Evolutionary conservation across 2,113 vertebrate species (phyloP), one percentile per base, ranked within the genome.

Genomic region (Aspidoscelis tigris): DNA sequence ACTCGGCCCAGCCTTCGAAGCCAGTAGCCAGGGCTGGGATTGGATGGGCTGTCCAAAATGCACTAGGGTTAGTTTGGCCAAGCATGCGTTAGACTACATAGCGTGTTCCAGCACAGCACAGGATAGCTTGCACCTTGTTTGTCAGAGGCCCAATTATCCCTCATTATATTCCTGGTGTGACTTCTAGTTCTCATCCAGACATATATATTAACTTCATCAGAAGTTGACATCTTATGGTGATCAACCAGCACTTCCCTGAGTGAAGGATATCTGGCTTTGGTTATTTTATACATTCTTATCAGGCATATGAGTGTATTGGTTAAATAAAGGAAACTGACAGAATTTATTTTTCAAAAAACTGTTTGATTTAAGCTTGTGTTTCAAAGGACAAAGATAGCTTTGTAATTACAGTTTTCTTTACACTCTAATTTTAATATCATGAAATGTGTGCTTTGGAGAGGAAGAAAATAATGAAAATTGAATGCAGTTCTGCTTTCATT

Each of bases 371-470:
- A 41, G 24, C 33, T 55, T 80, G 39, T 33, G 61, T 80, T 55
- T 74, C 80, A 87, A 84, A 78, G 80, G 44, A 82, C 44, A 78
- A 53, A 78, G 53, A 41, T 76, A 53, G 1, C 16, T 65, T 87
- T 72, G 22, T 55, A 4, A 11, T 74, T 70, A 83, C 44, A 64
- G 53, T 43, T 84, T 26, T 76, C 5, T 80, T 88, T 87, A 10
- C 0, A 1, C 10, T 14, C 20, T 73, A 16, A n/a, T 75, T 88
- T 89, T 87, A 65, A 81, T 0, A 70, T 82, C 43, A 41, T 41
- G 4, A 0, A 0, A 24, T 64, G 3, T 39, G 1, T 88, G 33
- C 26, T 86, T 89, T 82, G 24, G 76, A 84, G 39, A 61, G 41
- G 39, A 55, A 24, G 65, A 41, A 26, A 69, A 72, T 53, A 73